Conservation (phyloP, 2,888 invertebrate species). For the Crepidodera aurea region DNA sequence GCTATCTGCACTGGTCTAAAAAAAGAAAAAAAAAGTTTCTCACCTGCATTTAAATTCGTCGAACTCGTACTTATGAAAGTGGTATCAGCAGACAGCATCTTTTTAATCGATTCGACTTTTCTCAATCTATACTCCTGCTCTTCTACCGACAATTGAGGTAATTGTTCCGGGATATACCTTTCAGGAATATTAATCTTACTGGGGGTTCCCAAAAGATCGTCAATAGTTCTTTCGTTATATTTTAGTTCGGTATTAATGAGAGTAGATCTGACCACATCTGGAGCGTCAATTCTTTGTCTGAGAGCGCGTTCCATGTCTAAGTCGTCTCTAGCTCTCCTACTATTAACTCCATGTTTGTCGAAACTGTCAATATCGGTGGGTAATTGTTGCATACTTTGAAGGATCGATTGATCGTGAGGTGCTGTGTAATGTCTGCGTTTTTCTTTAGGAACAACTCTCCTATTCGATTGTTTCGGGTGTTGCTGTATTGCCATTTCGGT, state of each 20-base stretch:
- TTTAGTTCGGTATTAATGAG: slow-evolving; percentile 71
- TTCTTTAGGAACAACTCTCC: slow-evolving; percentile 80
- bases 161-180: slow-evolving; percentile 89
- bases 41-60: slow-evolving; percentile 51
- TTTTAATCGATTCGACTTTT: slow-evolving; percentile 90
- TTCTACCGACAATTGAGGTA: slow-evolving; percentile 84
- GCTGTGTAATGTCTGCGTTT: slow-evolving; percentile 89
- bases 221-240: slow-evolving; percentile 83
- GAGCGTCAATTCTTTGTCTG: slow-evolving; percentile 78
- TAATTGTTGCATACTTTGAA: slow-evolving; percentile 56
- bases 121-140: slow-evolving; percentile 84
- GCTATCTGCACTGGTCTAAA: no score
- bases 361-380: slow-evolving; percentile 53
- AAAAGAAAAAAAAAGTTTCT: slow-evolving; percentile 19
- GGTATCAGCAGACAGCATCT: slow-evolving; percentile 85
- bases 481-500: slow-evolving; percentile 73
- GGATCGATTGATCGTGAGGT: slow-evolving; percentile 66
- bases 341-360: slow-evolving; percentile 51
- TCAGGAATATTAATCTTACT: slow-evolving; percentile 92
- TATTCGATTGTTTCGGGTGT: slow-evolving; percentile 55
- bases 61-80: slow-evolving; percentile 62
- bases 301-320: slow-evolving; percentile 87
- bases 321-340: slow-evolving; percentile 79
- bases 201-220: slow-evolving; percentile 84
- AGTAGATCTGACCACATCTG: slow-evolving; percentile 88